A percentile compares a stretch with the other conserved stretches of the same genome.
Evolutionary conservation across 2,797 vertebrate genomes (phyloP).

Genomic region (Cossypha niveicapilla): DNA sequence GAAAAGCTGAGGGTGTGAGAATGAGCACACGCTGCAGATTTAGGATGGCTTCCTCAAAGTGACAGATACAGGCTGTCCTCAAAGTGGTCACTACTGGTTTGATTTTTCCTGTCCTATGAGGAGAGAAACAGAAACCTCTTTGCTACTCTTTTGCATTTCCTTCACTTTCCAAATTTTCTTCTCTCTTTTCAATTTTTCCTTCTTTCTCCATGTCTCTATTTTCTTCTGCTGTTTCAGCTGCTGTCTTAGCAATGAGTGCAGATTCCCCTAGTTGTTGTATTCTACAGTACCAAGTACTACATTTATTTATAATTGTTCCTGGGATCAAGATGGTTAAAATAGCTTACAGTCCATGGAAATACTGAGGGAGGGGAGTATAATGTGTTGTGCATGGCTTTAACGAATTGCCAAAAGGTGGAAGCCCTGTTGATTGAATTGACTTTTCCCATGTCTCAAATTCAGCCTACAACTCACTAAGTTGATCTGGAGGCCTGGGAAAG

Average conservation of each 20-base stretch:
- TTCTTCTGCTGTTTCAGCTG: constrained; percentile 38
- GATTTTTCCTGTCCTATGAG: neutral
- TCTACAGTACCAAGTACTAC: neutral
- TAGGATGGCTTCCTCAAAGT: neutral
- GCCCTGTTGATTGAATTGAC: neutral
- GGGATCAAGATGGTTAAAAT: constrained; percentile 1
- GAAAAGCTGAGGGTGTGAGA: neutral
- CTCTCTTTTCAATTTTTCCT: neutral
- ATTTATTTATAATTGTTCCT: constrained; percentile 22
- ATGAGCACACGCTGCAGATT: accelerated
- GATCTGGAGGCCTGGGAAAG: constrained; percentile 51
- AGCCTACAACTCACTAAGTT: neutral
- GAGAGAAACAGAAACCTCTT: neutral
- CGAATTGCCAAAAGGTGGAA: constrained; percentile 8
- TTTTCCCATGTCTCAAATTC: constrained; percentile 47
- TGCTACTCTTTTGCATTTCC: neutral
- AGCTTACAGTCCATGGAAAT: neutral
- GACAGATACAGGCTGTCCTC: neutral
- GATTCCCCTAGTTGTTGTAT: neutral
- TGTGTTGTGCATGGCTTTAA: neutral
- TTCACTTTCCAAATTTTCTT: neutral
- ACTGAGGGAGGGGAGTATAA: neutral
- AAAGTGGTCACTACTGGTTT: neutral
- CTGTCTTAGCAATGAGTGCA: neutral
- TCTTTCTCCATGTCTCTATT: neutral